Conservation (phyloP, 2,113 vertebrate genomes). For the Prochilodus magdalenae region DNA sequence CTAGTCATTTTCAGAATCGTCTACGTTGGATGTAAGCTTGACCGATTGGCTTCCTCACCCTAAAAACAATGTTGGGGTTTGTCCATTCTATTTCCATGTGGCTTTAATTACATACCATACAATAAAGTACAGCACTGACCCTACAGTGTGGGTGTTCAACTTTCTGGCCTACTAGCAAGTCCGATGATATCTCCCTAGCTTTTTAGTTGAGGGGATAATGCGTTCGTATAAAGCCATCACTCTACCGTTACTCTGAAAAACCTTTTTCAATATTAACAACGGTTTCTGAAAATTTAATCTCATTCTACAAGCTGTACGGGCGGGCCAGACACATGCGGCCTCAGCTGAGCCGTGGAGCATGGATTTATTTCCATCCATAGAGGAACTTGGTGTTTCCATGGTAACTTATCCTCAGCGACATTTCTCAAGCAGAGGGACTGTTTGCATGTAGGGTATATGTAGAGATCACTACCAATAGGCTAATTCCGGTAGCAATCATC, state of each 20-base stretch:
- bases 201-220: neutral
- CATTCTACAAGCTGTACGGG: constrained; percentile 18
- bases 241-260: neutral
- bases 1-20: neutral
- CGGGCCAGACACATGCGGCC: constrained; percentile 40
- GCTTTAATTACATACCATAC: neutral
- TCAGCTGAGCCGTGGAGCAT: constrained; percentile 51
- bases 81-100: no score
- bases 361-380: constrained; percentile 71
- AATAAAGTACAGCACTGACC: neutral
- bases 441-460: constrained; percentile 45
- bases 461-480: constrained; percentile 20
- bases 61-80: no score
- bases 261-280: neutral
- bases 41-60: no score
- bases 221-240: neutral
- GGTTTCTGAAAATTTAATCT: constrained; percentile 3
- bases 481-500: no score
- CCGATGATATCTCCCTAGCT: neutral
- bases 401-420: constrained; percentile 79
- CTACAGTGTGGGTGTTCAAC: neutral
- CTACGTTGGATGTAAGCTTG: neutral
- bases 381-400: constrained; percentile 78
- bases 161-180: neutral
- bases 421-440: constrained; percentile 70